Evolutionary conservation across 2,113 vertebrate species (phyloP), one percentile per base, ranked within the genome.

Genomic region (Phodopus roborovskii): DNA sequence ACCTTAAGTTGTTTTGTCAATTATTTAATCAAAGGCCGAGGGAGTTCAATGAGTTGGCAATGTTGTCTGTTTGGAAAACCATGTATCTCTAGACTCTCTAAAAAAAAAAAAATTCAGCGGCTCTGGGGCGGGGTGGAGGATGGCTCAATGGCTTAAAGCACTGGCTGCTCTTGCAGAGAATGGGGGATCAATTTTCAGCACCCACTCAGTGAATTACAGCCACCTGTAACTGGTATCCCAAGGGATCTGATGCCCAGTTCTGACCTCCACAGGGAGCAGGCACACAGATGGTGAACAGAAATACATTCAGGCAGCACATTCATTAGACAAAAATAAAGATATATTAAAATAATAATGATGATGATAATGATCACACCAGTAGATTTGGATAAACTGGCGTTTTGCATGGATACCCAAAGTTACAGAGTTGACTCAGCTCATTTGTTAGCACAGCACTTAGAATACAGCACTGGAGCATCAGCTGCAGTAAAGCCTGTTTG

Each of bases 381-480:
- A 56, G 64, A 12, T 30, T 15, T 58, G 19, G 33, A 33, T 39
- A 87, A 39, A 62, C 16, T 10, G n/a, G 56, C 33, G 83, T 45
- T 48, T 45, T 48, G 60, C 36, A 22, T 68, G 33, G 70, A 3
- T 62, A 19, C 17, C 16, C 10, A 48, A 42, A 10, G 15, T 33
- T 48, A 84, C 0, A 28, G 1, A n/a, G 22, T 16, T 36, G 12
- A 16, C 62, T 30, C 20, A 53, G 24, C 60, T 70, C 73, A 19
- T 20, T 39, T 13, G 26, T 36, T 50, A n/a, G 4, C 9, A 0
- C 42, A 7, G n/a, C 53, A 36, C 19, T 11, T 0, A 39, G 20
- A 26, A 0, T 26, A 19, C 15, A 26, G 17, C 15, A 6, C 45
- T 53, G 5, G 0, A n/a, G 42, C n/a, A 12, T 50, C 30, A 24